Evolutionary conservation across 2,888 invertebrate species (phyloP).

Genomic region (Norana najaformis): DNA sequence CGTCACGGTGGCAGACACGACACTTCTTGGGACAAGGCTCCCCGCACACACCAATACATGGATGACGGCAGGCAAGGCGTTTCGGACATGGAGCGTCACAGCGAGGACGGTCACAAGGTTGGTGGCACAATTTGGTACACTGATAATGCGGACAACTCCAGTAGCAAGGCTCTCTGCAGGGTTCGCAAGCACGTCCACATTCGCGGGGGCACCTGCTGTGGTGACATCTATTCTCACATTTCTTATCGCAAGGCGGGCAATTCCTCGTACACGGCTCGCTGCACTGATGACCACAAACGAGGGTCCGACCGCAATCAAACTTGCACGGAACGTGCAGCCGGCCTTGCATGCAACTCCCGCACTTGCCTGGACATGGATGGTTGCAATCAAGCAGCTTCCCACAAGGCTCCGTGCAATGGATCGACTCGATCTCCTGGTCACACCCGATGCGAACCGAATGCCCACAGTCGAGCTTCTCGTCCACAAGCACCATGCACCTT

Average conservation of each 20-base stretch:
- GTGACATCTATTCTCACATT: slow-evolving; percentile 58
- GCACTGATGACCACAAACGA: slow-evolving; percentile 65
- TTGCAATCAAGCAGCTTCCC: slow-evolving; percentile 45
- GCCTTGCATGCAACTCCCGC: slow-evolving; percentile 67
- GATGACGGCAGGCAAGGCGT: slow-evolving; percentile 63
- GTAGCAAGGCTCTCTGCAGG: slow-evolving; percentile 59
- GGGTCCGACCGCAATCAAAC: slow-evolving; percentile 66
- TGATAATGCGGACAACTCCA: slow-evolving; percentile 57
- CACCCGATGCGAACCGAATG: slow-evolving; percentile 65
- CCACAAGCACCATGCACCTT: slow-evolving; percentile 60
- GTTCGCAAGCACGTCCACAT: slow-evolving; percentile 53
- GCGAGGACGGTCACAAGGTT: slow-evolving; percentile 58
- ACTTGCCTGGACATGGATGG: slow-evolving; percentile 55
- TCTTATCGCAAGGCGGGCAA: slow-evolving; percentile 60
- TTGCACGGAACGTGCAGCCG: slow-evolving; percentile 69
- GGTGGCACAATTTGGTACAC: slow-evolving; percentile 57
- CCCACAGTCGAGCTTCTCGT: slow-evolving; percentile 65
- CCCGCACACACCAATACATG: slow-evolving; percentile 73
- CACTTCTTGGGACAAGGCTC: slow-evolving; percentile 72
- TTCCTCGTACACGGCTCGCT: slow-evolving; percentile 53
- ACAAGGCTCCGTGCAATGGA: slow-evolving; percentile 53
- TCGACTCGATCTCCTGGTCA: slow-evolving; percentile 56
- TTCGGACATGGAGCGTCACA: slow-evolving; percentile 59
- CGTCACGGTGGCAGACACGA: slow-evolving; percentile 65
- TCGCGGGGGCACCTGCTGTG: slow-evolving; percentile 53